Base-by-base conservation (phyloP, 2,888 invertebrate species). In the Electrophaes corylata region DNA sequence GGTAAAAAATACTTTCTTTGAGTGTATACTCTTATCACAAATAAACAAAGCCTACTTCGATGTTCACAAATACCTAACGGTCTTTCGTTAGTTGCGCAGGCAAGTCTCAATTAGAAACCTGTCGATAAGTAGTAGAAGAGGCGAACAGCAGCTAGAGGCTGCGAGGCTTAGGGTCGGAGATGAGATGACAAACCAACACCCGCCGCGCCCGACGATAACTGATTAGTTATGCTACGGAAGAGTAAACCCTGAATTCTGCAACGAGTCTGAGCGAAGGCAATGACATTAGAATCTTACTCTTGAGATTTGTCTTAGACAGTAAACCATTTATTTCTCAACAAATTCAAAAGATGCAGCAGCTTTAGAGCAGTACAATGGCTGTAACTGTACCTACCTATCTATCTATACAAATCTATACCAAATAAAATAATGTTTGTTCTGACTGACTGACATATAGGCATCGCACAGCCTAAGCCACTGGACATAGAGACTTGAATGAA, bases 181-280 rank as follows among this genome's bases (percentile, higher is more conserved):
- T 14, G 14, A 46, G 43, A 50, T 45, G 52, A 45, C 37, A 37
- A 51, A 51, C 26, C 26, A 47, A 51, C 50, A 51, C 31, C 33
- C 43, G 37, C 11, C 20, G 6, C 43, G 48, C 23, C 18, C 35
- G 52, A 23, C 26, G 14, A 23, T 1, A 39, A 48, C 14, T 37
- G 10, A 52, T 45, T 50, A 53, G 31, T 41, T 56, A 37, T 29
- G 26, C 26, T 10, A 29, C 26, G 26, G 26, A 29, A 29, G 26
- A 29, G 26, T 29, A 10, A 29, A 29, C 26, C 26, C 10, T 10
- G 10, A 29, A 29, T 10, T 29, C 26, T 57, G 51, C 29, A 19
- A 39, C 39, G 29, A 45, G 37, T 33, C 45, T 33, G 19, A n/a
- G 31, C 11, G 3, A 19, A 29, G 40, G 31, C 40, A 49, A 40